Conservation (phyloP, 2,113 vertebrate genomes). For the Oncorhynchus mykiss region DNA sequence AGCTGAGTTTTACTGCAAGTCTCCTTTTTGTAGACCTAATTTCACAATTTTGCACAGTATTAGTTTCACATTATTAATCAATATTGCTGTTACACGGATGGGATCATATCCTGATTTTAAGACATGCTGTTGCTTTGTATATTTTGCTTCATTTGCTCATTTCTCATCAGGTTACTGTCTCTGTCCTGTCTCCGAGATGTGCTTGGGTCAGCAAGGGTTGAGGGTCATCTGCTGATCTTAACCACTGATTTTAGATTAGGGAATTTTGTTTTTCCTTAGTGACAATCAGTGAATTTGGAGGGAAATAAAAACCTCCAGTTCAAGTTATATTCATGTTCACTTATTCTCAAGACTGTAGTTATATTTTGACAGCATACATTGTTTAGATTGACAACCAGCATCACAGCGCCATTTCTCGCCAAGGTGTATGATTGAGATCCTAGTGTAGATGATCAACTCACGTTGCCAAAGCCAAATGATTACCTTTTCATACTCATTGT, state of each 20-base stretch:
- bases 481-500: background rate
- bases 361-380: background rate
- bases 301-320: background rate
- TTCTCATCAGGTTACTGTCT: background rate
- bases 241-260: background rate
- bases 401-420: background rate
- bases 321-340: background rate
- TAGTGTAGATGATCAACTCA: background rate
- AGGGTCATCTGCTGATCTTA: conserved; percentile 1
- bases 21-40: background rate
- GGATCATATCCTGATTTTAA: conserved; percentile 17
- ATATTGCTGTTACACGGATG: conserved; percentile 36
- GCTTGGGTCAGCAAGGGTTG: background rate
- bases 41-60: conserved; percentile 43
- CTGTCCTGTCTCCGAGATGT: no score
- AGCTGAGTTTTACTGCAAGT: background rate
- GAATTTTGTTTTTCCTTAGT: background rate
- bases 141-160: conserved; percentile 30
- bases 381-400: background rate
- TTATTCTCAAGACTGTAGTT: background rate
- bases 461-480: conserved; percentile 9
- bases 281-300: conserved; percentile 10
- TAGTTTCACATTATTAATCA: conserved; percentile 17
- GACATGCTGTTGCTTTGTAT: conserved; percentile 11
- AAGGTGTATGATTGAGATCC: background rate